Evolutionary conservation across 2,113 vertebrate species (phyloP), one percentile per base, ranked within the genome.

Genomic region (Connochaetes taurinus): DNA sequence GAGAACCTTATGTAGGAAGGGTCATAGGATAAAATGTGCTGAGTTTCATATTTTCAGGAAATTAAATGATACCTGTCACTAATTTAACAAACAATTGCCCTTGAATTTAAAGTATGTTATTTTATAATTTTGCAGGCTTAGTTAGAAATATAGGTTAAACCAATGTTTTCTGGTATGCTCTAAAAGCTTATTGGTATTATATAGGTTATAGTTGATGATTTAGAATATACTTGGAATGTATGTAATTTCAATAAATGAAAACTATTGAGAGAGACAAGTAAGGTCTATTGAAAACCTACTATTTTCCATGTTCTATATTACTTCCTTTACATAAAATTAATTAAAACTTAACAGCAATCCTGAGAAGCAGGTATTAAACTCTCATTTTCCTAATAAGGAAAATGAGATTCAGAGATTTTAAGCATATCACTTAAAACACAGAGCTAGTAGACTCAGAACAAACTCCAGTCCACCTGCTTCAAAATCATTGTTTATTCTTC

Each of bases 381-480:
- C 52, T 43, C 6, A 9, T 87, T 93, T 92, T 90, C 47, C 31
- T 43, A 45, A 78, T 60, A 95, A 82, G n/a, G 9, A 89, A 95
- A 95, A 94, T 64, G n/a, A 87, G 43, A 94, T 58, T 96, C 47
- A 87, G 31, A 86, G n/a, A 71, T 11, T 57, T 90, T 90, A 90
- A 94, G 2, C 11, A 52, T 91, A 71, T 71, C 93, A 36, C 1
- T 53, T 78, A 89, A 91, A 19, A 93, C 7, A 50, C 21, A 96
- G 40, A 76, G 7, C 7, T 89, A 60, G 27, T 82, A 91, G 19
- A 2, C 31, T 85, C 10, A 85, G 5, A 31, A 47, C 2, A 91
- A 93, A 74, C 0, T 7, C 25, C 3, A 94, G 6, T 95, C 31
- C 3, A 64, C 1, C 8, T 95, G 47, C 5, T 78, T 71, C 21